These are phyloP conservation scores for Aphodius sticticus DNA, from an alignment of 2,888 invertebrate genomes.

Conservation along the genomic window DNA sequence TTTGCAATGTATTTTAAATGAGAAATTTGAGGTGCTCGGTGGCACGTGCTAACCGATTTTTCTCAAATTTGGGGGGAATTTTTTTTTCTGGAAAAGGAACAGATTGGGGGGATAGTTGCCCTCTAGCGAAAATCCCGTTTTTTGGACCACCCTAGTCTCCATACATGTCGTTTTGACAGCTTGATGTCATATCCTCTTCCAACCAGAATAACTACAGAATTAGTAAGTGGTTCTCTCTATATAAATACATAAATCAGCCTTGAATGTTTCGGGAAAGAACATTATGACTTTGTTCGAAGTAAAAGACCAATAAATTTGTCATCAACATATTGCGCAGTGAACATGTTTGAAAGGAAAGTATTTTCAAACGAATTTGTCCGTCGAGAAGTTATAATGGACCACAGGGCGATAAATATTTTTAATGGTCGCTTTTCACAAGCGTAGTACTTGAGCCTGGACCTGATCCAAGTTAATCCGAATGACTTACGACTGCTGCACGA, in stretches of 20 bases:
- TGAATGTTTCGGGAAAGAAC: background rate
- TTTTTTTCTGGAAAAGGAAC: too few relatives aligned
- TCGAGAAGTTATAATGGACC: conserved; percentile 4
- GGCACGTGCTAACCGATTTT: too few relatives aligned
- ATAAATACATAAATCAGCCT: background rate
- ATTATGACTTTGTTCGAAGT: background rate
- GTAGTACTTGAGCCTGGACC: background rate
- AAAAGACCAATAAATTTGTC: background rate
- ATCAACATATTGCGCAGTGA: background rate
- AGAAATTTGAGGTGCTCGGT: too few relatives aligned
- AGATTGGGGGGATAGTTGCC: too few relatives aligned
- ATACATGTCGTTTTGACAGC: too few relatives aligned
- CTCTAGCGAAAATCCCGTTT: too few relatives aligned
- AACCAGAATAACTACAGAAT: too few relatives aligned
- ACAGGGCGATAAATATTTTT: background rate
- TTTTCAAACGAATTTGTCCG: conserved; percentile 4
- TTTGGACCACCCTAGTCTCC: too few relatives aligned
- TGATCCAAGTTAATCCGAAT: conserved; percentile 4
- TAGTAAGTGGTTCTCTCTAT: background rate
- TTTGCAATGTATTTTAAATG: too few relatives aligned
- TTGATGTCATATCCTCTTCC: too few relatives aligned
- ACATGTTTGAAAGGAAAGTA: background rate
- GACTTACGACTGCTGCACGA: background rate
- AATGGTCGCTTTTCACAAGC: background rate
- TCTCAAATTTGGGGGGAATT: too few relatives aligned